A percentile compares a stretch with the other conserved stretches of the same genome.
phyloP scores from a whole-genome alignment of 2,797 vertebrate genomes.

The Syngnathus acus region DNA sequence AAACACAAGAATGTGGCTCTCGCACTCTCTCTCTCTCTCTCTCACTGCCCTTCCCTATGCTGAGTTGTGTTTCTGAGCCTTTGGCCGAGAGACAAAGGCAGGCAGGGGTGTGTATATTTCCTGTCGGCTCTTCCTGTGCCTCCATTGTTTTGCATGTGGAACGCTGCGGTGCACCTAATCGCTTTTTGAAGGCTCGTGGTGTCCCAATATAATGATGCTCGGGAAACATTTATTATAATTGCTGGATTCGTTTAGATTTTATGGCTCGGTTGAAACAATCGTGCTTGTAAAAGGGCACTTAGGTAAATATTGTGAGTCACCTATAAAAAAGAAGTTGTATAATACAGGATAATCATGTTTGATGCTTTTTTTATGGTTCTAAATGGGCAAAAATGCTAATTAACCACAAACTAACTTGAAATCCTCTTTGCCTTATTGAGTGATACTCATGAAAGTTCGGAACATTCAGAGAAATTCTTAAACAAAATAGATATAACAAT shows the following conservation, averaged over 20 bases:
- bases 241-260: conserved; percentile 11
- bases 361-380: not conserved
- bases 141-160: conserved; percentile 13
- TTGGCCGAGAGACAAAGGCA: conserved; percentile 12
- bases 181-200: conserved; percentile 11
- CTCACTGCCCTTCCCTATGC: conserved; percentile 19
- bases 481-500: too few relatives aligned
- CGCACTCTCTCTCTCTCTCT: not conserved
- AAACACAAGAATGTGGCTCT: conserved; percentile 13
- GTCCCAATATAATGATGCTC: conserved; percentile 8
- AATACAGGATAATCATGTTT: not conserved
- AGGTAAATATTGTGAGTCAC: not conserved
- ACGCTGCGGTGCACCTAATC: not conserved
- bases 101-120: conserved; percentile 15
- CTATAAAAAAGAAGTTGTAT: not conserved
- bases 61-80: conserved; percentile 19
- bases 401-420: too few relatives aligned
- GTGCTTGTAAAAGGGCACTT: not conserved
- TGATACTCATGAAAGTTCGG: too few relatives aligned
- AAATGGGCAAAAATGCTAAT: too few relatives aligned
- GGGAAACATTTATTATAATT: conserved; percentile 1
- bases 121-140: conserved; percentile 4
- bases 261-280: not conserved
- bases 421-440: too few relatives aligned
- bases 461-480: too few relatives aligned